A percentile compares a stretch with the other conserved stretches of the same genome.
phyloP scores from a whole-genome alignment of 2,888 invertebrate species.

The Hesperia comma region DNA sequence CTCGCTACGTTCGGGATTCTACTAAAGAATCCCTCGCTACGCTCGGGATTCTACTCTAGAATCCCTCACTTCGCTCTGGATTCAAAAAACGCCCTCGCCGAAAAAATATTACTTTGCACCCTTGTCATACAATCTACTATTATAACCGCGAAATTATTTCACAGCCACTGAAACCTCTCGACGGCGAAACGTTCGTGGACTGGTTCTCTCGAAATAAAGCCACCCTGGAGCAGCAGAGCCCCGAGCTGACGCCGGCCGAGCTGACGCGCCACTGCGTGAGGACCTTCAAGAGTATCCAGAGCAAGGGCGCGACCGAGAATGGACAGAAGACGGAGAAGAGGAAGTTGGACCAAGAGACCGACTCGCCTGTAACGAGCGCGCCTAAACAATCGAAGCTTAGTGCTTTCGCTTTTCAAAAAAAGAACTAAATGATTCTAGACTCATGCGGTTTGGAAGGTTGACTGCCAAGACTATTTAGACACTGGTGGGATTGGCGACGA shows the following conservation, averaged over 20 bases:
- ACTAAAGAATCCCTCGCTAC: too few species aligned
- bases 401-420: slow-evolving; percentile 76
- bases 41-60: too few species aligned
- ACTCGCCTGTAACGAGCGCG: slow-evolving; percentile 56
- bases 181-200: slow-evolving; percentile 82
- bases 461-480: too few species aligned
- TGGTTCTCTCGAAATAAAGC: slow-evolving; percentile 86
- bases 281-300: slow-evolving; percentile 75
- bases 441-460: too few species aligned
- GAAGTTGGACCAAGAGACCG: slow-evolving; percentile 64
- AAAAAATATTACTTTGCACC: too few species aligned
- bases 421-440: slow-evolving; percentile 44
- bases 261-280: slow-evolving; percentile 82
- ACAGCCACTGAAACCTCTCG: slow-evolving; percentile 65
- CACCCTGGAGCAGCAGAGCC: slow-evolving; percentile 81
- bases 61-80: too few species aligned
- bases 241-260: slow-evolving; percentile 80
- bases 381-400: slow-evolving; percentile 79
- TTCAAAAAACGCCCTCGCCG: too few species aligned
- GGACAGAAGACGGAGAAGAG: slow-evolving; percentile 67
- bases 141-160: slow-evolving; percentile 38
- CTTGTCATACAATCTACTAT: too few species aligned
- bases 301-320: slow-evolving; percentile 49
- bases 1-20: too few species aligned
- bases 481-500: too few species aligned